Percentiles rank a stretch among this genome's conserved stretches.
Evolutionary conservation across 2,113 vertebrate genomes (phyloP).

Genomic region (Gobiocypris rarus): DNA sequence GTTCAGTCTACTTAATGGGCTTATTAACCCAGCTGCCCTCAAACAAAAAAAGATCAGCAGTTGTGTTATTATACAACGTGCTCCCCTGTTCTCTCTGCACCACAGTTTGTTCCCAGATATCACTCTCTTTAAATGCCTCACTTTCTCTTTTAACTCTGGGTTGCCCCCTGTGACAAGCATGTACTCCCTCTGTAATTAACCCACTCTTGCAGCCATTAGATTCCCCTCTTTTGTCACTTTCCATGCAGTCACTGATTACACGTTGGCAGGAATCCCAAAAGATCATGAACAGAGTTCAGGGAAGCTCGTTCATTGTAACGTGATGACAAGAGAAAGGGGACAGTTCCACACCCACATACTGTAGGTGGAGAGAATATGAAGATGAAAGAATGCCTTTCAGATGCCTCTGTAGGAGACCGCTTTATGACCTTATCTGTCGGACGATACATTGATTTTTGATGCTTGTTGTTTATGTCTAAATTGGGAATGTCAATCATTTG

Average conservation of each 20-base stretch:
- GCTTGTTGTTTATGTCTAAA: not conserved
- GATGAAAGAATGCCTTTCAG: conserved; percentile 5
- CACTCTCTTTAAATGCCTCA: conserved; percentile 29
- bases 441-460: conserved; percentile 7
- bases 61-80: conserved; percentile 1
- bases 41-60: conserved; percentile 20
- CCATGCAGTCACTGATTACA: conserved; percentile 20
- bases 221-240: conserved; percentile 30
- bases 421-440: not conserved
- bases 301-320: conserved; percentile 34
- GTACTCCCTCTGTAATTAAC: conserved; percentile 43
- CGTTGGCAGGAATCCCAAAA: conserved; percentile 24
- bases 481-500: not conserved
- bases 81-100: conserved; percentile 18
- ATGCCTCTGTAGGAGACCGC: not conserved
- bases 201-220: conserved; percentile 16
- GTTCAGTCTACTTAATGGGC: not conserved
- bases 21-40: conserved; percentile 17
- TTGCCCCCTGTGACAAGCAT: conserved; percentile 24
- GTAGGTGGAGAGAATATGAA: not conserved
- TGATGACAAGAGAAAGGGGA: not conserved
- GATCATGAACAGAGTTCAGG: not conserved
- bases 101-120: conserved; percentile 13
- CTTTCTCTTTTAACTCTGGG: conserved; percentile 25
- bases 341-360: conserved; percentile 14